Evolutionary conservation across 2,888 invertebrate genomes (phyloP).

Genomic region (Laspeyria flexula): DNA sequence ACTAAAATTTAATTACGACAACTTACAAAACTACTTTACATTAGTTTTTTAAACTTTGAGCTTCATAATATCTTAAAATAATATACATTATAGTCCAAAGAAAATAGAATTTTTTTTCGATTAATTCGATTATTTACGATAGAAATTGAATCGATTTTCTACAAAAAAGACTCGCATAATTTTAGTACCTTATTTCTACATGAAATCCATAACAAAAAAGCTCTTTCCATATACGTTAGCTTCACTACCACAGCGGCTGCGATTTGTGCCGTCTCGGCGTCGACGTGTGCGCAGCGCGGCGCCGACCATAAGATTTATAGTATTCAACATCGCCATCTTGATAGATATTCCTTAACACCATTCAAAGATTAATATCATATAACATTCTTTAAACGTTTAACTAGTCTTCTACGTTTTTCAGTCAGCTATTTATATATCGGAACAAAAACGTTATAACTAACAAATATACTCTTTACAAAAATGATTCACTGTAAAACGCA

Average conservation of each 20-base stretch:
- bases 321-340: constrained; percentile 36
- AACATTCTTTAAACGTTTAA: constrained; percentile 10
- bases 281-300: constrained; percentile 40
- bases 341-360: constrained; percentile 37
- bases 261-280: constrained; percentile 9
- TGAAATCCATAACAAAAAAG: constrained; percentile 33
- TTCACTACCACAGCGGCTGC: constrained; percentile 28
- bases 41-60: too few species aligned
- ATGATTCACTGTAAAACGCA: constrained; percentile 15
- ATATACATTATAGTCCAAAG: too few species aligned
- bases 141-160: too few species aligned
- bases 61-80: too few species aligned
- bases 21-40: too few species aligned
- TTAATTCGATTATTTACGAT: too few species aligned
- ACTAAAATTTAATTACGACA: too few species aligned
- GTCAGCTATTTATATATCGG: constrained; percentile 10
- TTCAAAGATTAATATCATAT: constrained; percentile 23
- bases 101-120: too few species aligned
- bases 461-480: constrained; percentile 2
- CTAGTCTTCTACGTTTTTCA: constrained; percentile 2
- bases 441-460: neutral
- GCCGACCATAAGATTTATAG: constrained; percentile 54
- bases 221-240: constrained; percentile 36
- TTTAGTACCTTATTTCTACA: too few species aligned
- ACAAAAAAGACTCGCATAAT: too few species aligned